Conservation (phyloP, 2,797 vertebrate species). For the Sebastes paucispinis region DNA sequence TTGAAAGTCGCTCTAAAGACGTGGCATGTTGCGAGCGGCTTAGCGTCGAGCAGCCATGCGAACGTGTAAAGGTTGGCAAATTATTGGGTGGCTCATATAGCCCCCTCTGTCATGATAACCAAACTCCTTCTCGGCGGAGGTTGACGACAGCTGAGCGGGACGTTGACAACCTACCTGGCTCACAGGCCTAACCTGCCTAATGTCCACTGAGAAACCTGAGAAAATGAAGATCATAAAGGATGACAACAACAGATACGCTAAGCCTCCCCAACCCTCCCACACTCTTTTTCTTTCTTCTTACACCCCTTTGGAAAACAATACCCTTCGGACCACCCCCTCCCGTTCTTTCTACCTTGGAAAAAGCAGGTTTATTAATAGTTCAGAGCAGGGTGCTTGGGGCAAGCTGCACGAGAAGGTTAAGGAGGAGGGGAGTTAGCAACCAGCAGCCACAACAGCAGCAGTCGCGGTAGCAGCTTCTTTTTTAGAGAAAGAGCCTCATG, state of each 20-base stretch:
- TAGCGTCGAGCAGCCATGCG: slow-evolving; percentile 21
- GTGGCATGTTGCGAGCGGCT: slow-evolving; percentile 14
- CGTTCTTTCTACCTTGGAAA: slow-evolving; percentile 59
- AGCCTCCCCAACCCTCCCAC: slow-evolving; percentile 32
- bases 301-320: slow-evolving; percentile 63
- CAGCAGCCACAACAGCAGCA: slow-evolving; percentile 39
- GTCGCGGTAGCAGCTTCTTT: slow-evolving; percentile 67
- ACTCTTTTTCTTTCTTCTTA: slow-evolving; percentile 48
- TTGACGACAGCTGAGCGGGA: slow-evolving; percentile 50
- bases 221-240: slow-evolving; percentile 50
- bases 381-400: slow-evolving; percentile 55
- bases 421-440: slow-evolving; percentile 58
- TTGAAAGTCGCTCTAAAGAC: slow-evolving; percentile 47
- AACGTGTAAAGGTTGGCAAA: slow-evolving; percentile 50
- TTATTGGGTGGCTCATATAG: slow-evolving; percentile 36
- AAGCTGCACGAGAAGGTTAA: slow-evolving; percentile 66
- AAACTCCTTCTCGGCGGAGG: slow-evolving; percentile 27
- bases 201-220: slow-evolving; percentile 54
- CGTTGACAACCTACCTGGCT: slow-evolving; percentile 40
- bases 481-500: slow-evolving; percentile 70
- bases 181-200: slow-evolving; percentile 48
- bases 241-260: slow-evolving; percentile 50
- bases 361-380: slow-evolving; percentile 73
- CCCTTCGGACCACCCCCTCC: slow-evolving; percentile 39
- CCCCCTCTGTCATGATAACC: slow-evolving; percentile 7